Percentiles rank a stretch among this genome's conserved stretches.
These are phyloP conservation scores for Patella pellucida DNA, from an alignment of 2,888 invertebrate genomes.

Conservation along the genomic window DNA sequence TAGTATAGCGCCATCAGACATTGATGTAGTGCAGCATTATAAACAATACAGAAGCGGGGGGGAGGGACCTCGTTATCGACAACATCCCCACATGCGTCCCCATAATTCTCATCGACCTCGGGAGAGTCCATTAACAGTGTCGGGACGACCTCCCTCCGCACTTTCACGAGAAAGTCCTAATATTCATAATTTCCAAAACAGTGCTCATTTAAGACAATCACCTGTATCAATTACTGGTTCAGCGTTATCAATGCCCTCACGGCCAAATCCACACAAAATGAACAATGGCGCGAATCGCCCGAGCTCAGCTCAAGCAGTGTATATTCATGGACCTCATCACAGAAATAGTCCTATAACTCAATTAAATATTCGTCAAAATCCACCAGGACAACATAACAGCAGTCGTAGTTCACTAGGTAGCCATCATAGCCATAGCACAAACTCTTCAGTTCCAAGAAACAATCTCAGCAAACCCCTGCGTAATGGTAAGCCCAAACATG, in stretches of 20 bases:
- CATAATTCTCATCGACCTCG: conserved; percentile 33
- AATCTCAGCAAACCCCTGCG: conserved; percentile 16
- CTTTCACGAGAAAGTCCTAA: conserved; percentile 33
- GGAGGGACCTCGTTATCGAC: conserved; percentile 73
- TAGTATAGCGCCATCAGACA: conserved; percentile 96
- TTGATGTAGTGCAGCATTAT: conserved; percentile 96
- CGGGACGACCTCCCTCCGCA: conserved; percentile 37
- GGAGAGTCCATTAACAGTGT: conserved; percentile 38
- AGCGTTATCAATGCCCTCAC: conserved; percentile 41
- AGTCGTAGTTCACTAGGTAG: conserved; percentile 59
- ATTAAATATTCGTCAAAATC: conserved; percentile 43
- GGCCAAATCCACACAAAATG: conserved; percentile 39
- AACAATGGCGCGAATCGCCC: conserved; percentile 50
- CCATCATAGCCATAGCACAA: conserved; percentile 57
- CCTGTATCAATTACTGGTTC: conserved; percentile 38
- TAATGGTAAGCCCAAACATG: conserved; percentile 25
- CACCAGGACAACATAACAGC: conserved; percentile 42
- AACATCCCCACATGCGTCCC: conserved; percentile 76
- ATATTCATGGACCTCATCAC: conserved; percentile 26
- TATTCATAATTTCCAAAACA: conserved; percentile 15
- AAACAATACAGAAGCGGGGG: conserved; percentile 92
- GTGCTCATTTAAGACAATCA: conserved; percentile 26
- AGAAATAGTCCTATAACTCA: conserved; percentile 54
- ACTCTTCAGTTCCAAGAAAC: conserved; percentile 43
- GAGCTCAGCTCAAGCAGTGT: conserved; percentile 48